phyloP scores from a whole-genome alignment of 2,113 vertebrate species.

The Atractosteus spatula region DNA sequence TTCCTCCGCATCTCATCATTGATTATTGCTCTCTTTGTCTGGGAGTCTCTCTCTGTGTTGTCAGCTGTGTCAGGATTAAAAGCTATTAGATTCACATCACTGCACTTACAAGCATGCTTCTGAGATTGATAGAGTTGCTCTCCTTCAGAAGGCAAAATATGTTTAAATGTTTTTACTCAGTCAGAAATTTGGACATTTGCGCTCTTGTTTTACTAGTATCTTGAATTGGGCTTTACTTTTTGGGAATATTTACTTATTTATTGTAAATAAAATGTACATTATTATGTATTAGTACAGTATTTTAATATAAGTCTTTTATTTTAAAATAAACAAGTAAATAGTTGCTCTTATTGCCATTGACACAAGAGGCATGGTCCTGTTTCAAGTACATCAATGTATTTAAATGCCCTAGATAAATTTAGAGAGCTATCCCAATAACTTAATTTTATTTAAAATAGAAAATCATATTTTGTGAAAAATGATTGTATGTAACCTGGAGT shows the following conservation, averaged over 20 bases:
- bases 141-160: constrained; percentile 38
- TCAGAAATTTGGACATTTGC: constrained; percentile 35
- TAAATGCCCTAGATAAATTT: no score
- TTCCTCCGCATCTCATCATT: constrained; percentile 36
- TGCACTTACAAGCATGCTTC: constrained; percentile 66
- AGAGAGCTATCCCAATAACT: no score
- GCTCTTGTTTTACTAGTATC: constrained; percentile 25
- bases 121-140: constrained; percentile 67
- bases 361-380: no score
- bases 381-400: no score
- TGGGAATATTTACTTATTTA: neutral
- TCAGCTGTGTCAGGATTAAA: constrained; percentile 72
- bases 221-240: neutral
- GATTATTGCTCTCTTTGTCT: constrained; percentile 51
- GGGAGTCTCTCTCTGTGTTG: constrained; percentile 56
- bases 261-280: no score
- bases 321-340: neutral
- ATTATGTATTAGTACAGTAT: neutral
- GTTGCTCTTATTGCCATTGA: no score
- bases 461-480: no score
- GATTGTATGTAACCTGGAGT: no score
- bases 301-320: constrained; percentile 15
- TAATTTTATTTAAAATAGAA: no score
- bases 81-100: constrained; percentile 74
- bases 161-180: constrained; percentile 34